A percentile compares a stretch with the other conserved stretches of the same genome.
phyloP scores from a whole-genome alignment of 2,888 invertebrate genomes.

The Apoda limacodes region DNA sequence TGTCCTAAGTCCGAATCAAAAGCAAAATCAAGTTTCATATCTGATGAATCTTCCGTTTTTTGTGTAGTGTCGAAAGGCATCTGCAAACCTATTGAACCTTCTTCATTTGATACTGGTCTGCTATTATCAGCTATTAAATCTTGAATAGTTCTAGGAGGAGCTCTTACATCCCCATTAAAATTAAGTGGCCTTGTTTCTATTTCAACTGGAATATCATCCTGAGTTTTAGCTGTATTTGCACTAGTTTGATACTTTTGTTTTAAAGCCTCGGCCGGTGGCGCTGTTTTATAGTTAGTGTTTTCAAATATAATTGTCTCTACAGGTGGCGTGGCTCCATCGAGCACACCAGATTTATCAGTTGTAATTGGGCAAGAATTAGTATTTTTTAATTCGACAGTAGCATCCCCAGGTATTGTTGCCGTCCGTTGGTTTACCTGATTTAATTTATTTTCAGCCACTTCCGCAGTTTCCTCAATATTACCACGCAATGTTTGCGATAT shows the following conservation, averaged over 20 bases:
- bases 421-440: conserved; percentile 56
- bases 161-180: conserved; percentile 56
- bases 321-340: conserved; percentile 82
- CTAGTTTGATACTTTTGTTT: conserved; percentile 72
- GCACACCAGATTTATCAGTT: conserved; percentile 66
- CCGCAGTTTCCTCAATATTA: conserved; percentile 53
- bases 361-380: conserved; percentile 32
- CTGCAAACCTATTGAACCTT: conserved; percentile 70
- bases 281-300: conserved; percentile 89
- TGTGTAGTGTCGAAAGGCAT: conserved; percentile 72
- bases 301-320: conserved; percentile 92
- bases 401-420: conserved; percentile 53
- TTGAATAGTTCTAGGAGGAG: conserved; percentile 53
- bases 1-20: conserved; percentile 87
- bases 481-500: conserved; percentile 76
- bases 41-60: conserved; percentile 81
- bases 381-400: conserved; percentile 39
- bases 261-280: conserved; percentile 74
- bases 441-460: conserved; percentile 42
- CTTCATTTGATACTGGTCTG: conserved; percentile 44
- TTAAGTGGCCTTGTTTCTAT: conserved; percentile 51
- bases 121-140: conserved; percentile 53
- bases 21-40: conserved; percentile 92
- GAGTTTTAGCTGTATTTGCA: conserved; percentile 52
- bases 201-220: conserved; percentile 62